Evolutionary conservation across 2,888 invertebrate species (phyloP).

Genomic region (Caenorhabditis sinica): DNA sequence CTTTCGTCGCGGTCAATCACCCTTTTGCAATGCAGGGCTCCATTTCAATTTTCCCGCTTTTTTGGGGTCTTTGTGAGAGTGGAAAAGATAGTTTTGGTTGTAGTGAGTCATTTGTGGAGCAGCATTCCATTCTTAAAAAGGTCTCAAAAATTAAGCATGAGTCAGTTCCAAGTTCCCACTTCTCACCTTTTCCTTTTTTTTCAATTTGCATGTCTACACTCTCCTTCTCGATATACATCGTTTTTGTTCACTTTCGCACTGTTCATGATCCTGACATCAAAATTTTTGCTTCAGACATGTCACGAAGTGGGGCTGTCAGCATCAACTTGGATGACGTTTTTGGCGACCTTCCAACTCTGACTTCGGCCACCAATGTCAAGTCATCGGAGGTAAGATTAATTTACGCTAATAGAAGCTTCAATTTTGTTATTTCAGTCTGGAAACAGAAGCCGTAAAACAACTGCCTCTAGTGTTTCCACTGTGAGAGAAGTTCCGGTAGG

Average conservation of each 20-base stretch:
- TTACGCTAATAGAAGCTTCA: neutral
- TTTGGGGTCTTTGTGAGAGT: slow-evolving; percentile 17
- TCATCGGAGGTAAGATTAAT: slow-evolving; percentile 27
- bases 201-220: neutral
- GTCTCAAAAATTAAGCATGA: slow-evolving; percentile 45
- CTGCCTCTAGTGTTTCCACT: slow-evolving; percentile 61
- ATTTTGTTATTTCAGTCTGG: slow-evolving; percentile 23
- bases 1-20: slow-evolving; percentile 62
- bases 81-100: neutral
- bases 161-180: slow-evolving; percentile 16
- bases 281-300: slow-evolving; percentile 51
- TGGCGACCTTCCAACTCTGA: slow-evolving; percentile 58
- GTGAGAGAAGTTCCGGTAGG: slow-evolving; percentile 58
- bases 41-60: neutral
- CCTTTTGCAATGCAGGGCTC: slow-evolving; percentile 15
- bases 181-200: slow-evolving; percentile 2
- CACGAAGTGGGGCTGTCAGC: slow-evolving; percentile 59
- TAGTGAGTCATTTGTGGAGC: slow-evolving; percentile 31
- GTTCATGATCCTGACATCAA: neutral
- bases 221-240: neutral
- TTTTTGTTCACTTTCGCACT: slow-evolving; percentile 12
- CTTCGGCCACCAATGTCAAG: slow-evolving; percentile 40
- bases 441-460: slow-evolving; percentile 59
- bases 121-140: slow-evolving; percentile 28
- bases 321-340: slow-evolving; percentile 74